Evolutionary conservation across 2,797 vertebrate species (phyloP).

Genomic region (Taeniopygia guttata): DNA sequence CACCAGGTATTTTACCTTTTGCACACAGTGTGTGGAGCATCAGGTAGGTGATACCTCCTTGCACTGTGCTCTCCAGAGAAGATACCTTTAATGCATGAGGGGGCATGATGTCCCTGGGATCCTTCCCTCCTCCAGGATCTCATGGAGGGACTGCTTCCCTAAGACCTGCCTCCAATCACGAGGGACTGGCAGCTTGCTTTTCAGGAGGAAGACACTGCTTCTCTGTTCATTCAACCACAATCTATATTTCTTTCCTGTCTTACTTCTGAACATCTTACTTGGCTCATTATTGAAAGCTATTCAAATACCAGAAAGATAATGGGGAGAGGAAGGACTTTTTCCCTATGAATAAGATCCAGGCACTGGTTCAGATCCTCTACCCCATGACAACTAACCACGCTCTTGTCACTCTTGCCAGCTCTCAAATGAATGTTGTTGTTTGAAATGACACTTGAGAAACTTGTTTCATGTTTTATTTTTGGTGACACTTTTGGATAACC

Average conservation of each 20-base stretch:
- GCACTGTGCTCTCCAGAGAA: not conserved
- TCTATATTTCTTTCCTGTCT: not conserved
- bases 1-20: not conserved
- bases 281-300: not conserved
- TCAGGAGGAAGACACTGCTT: not conserved
- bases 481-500: conserved; percentile 30
- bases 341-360: conserved; percentile 44
- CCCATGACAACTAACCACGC: not conserved
- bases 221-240: not conserved
- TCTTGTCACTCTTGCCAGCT: conserved; percentile 6
- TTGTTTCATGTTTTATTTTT: conserved; percentile 50
- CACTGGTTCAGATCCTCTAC: conserved; percentile 38
- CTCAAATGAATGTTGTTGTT: conserved; percentile 20
- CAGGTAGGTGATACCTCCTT: not conserved
- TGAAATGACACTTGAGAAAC: conserved; percentile 33
- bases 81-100: not conserved
- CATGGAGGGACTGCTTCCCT: not conserved
- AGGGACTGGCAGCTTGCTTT: not conserved
- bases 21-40: not conserved
- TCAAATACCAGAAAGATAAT: conserved; percentile 6
- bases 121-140: not conserved
- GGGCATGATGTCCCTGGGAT: accelerated
- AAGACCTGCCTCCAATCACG: not conserved
- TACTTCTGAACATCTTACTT: not conserved
- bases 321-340: conserved; percentile 39